A percentile compares a stretch with the other conserved stretches of the same genome.
Conservation (phyloP, 2,113 vertebrate genomes). For the Proterorhinus semilunaris region DNA sequence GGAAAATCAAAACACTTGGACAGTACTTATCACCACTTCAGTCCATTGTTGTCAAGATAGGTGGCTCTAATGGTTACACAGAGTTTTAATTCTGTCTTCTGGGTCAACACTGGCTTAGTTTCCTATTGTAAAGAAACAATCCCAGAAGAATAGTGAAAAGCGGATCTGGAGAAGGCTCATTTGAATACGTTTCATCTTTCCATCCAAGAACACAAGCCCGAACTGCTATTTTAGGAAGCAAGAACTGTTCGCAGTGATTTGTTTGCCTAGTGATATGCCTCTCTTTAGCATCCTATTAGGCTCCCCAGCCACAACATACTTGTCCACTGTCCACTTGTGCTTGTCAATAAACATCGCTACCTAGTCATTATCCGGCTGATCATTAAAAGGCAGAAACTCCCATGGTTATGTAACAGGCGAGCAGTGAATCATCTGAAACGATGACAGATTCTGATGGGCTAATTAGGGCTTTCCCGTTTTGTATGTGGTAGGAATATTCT, state of each 20-base stretch:
- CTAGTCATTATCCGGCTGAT: slow-evolving; percentile 27
- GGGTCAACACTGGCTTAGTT: slow-evolving; percentile 69
- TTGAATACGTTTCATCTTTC: slow-evolving; percentile 72
- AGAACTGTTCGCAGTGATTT: slow-evolving; percentile 51
- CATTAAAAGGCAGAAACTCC: slow-evolving; percentile 46
- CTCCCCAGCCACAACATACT: slow-evolving; percentile 36
- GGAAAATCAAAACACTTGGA: slow-evolving; percentile 38
- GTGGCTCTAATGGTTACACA: slow-evolving; percentile 47
- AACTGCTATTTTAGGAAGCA: slow-evolving; percentile 69
- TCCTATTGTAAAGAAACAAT: slow-evolving; percentile 69
- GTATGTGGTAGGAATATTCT: slow-evolving; percentile 51
- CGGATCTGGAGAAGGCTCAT: slow-evolving; percentile 53
- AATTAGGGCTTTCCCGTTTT: slow-evolving; percentile 59
- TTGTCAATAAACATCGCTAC: slow-evolving; percentile 11
- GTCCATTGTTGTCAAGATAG: slow-evolving; percentile 38
- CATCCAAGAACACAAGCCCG: slow-evolving; percentile 59
- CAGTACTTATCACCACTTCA: slow-evolving; percentile 34
- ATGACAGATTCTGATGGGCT: slow-evolving; percentile 59
- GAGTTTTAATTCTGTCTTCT: slow-evolving; percentile 69
- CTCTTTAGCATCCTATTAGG: slow-evolving; percentile 51
- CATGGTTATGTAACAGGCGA: slow-evolving; percentile 47
- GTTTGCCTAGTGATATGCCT: slow-evolving; percentile 65
- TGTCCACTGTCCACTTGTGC: slow-evolving; percentile 14
- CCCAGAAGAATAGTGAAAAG: slow-evolving; percentile 53
- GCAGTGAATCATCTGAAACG: slow-evolving; percentile 50